Evolutionary conservation across 2,797 vertebrate genomes (phyloP), one percentile per base, ranked within the genome.

Genomic region (Danio aesculapii): DNA sequence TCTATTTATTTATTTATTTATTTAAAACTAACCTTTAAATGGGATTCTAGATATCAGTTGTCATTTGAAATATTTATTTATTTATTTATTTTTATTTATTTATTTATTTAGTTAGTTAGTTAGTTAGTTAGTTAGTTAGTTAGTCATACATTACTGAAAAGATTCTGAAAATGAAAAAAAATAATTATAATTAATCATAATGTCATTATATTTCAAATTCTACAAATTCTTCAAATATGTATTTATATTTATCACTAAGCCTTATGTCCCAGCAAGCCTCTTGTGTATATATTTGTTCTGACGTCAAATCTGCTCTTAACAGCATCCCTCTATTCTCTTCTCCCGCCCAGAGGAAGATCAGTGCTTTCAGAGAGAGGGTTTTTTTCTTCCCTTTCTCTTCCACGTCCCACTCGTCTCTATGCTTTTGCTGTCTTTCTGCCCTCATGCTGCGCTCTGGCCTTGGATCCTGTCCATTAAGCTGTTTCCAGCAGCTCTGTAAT

Each of bases 401-500:
- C 1, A 8, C 4, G 53, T 63, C 6, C 46, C 12, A 17, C 55
- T 62, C 47, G 11, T 43, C 41, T 7, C 10, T 13, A 47, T 55
- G 10, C 49, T 74, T 41, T 70, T 58, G 57, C 19, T 61, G 30
- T 50, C 49, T 53, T 52, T 58, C 67, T 86, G 87, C 53, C 80
- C 76, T 58, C 69, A 81, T 13, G 86, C 83, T 79, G 81, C 61
- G 77, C 79, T 79, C 84, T 84, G 75, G 77, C 83, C 81, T 88
- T 83, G 81, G 86, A 87, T 87, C 84, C 82, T 84, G 82, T 83
- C 87, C 87, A 88, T 90, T 90, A 89, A 87, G 77, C 83, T 79
- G 84, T 84, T 87, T 86, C 87, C 84, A 80, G 90, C 83, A 81
- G 69, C 87, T 87, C 63, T 79, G 80, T 92, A 89, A 91, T 90